Evolutionary conservation across 64 coral and sea anemone species (phyloP), one percentile per base, ranked within the genome.

Genomic region (Porites lutea): DNA sequence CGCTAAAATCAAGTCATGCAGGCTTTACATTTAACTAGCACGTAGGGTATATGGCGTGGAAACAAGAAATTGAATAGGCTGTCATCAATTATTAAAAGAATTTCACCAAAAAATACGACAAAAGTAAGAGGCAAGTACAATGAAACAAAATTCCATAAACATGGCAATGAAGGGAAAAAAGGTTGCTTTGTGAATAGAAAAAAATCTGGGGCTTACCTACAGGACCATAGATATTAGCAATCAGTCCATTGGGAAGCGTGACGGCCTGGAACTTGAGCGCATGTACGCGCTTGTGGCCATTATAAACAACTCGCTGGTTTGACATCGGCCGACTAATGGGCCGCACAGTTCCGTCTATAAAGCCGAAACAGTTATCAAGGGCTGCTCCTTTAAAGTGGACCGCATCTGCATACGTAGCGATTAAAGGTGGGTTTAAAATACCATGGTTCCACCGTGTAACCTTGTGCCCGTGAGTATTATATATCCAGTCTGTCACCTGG

Each of bases 41-140:
- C 19, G 66, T 70, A 70, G 66, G 66, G 66, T 23, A 70, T 70
- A 70, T 20, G 66, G 66, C 66, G 4, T 70, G 66, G 23, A 70
- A 70, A 70, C 66, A 70, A 70, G 66, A 70, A 65, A 62, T 83
- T 83, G 79, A 83, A 83, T 83, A 83, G 79, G 54, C 54, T 18
- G 52, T 61, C 63, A 82, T 61, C 9, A 82, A 83, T 83, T 83
- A 83, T 83, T 57, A 83, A 61, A 83, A 83, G 15, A 83, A 63
- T 62, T 83, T 55, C 54, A 83, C 53, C 79, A 61, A 83, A 83
- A 83, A 37, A 64, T 83, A 83, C 2, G 79, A 58, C 79, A 83
- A 83, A 83, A 83, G 79, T 83, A 83, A 57, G 54, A 83, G 54
- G 20, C 79, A 70, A 22, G 66, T 70, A 20, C 20, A 70, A 70